phyloP scores from a whole-genome alignment of 1,140 invertebrate species.

The Orchestia grillus region DNA sequence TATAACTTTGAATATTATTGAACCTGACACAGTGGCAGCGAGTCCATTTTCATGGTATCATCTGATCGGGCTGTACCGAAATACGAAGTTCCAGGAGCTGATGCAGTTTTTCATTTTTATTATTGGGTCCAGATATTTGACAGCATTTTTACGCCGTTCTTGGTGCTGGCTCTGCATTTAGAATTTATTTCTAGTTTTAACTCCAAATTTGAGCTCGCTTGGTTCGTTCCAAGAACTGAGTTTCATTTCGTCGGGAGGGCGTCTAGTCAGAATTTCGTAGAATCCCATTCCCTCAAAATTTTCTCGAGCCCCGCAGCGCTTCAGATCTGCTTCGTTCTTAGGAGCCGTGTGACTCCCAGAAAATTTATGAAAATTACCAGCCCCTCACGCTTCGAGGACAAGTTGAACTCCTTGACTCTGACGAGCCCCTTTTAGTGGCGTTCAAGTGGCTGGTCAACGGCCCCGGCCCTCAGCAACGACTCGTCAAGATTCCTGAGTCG shows the following conservation, averaged over 20 bases:
- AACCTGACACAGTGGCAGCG: not conserved
- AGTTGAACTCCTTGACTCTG: not conserved
- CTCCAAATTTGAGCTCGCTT: not conserved
- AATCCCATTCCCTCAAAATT: not conserved
- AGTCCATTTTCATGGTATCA: not conserved
- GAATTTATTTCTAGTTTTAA: not conserved
- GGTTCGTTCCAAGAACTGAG: not conserved
- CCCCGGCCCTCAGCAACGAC: not conserved
- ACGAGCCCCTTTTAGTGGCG: not conserved
- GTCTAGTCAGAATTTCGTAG: not conserved
- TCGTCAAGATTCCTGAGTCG: conserved; percentile 6
- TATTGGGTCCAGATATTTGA: no score
- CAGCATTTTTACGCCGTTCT: no score
- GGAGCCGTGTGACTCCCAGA: not conserved
- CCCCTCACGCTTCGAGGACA: not conserved
- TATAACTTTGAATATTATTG: not conserved
- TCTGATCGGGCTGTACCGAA: no score
- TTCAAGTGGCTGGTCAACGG: not conserved
- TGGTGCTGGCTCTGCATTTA: not conserved
- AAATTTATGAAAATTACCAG: conserved; percentile 2
- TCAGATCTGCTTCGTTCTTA: not conserved
- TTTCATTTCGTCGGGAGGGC: not conserved
- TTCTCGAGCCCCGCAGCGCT: not conserved
- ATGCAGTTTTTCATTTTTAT: no score
- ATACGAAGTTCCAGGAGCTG: no score